These are phyloP conservation scores for Gandaritis pyraliata DNA, from an alignment of 2,888 invertebrate genomes.

Conservation along the genomic window DNA sequence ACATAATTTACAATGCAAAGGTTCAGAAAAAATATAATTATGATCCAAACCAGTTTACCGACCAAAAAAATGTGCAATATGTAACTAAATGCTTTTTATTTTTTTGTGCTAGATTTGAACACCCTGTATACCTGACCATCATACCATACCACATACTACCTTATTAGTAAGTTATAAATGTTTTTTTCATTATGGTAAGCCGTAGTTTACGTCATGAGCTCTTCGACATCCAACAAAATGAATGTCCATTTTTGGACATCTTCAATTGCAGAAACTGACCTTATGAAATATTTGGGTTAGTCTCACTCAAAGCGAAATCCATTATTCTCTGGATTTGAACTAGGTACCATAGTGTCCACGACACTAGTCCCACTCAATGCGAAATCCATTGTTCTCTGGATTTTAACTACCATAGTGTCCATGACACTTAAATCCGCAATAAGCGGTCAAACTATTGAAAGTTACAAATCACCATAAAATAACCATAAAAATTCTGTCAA, in stretches of 20 bases:
- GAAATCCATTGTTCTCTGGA: too few relatives aligned
- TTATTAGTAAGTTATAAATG: constrained; percentile 20
- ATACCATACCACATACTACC: constrained; percentile 9
- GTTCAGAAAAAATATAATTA: too few relatives aligned
- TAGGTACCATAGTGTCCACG: constrained; percentile 3
- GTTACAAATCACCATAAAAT: constrained; percentile 43
- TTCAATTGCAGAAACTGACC: constrained; percentile 7
- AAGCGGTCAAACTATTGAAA: constrained; percentile 31
- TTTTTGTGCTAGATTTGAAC: not conserved
- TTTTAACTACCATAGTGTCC: too few relatives aligned
- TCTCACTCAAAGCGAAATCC: too few relatives aligned
- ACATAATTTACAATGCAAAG: too few relatives aligned
- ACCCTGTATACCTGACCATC: constrained; percentile 7
- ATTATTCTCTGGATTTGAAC: too few relatives aligned
- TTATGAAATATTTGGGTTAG: too few relatives aligned
- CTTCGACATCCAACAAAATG: constrained; percentile 7
- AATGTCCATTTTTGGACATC: constrained; percentile 15
- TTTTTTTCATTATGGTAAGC: constrained; percentile 19
- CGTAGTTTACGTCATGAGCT: constrained; percentile 12
- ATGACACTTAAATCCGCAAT: constrained; percentile 26
- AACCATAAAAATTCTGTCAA: constrained; percentile 42
- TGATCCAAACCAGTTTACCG: too few relatives aligned
- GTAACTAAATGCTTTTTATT: too few relatives aligned
- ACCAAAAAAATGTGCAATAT: too few relatives aligned
- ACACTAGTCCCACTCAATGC: too few relatives aligned